A percentile compares a stretch with the other conserved stretches of the same genome.
These are phyloP conservation scores for Pitangus sulphuratus DNA, from an alignment of 2,797 vertebrate species.

Conservation along the genomic window DNA sequence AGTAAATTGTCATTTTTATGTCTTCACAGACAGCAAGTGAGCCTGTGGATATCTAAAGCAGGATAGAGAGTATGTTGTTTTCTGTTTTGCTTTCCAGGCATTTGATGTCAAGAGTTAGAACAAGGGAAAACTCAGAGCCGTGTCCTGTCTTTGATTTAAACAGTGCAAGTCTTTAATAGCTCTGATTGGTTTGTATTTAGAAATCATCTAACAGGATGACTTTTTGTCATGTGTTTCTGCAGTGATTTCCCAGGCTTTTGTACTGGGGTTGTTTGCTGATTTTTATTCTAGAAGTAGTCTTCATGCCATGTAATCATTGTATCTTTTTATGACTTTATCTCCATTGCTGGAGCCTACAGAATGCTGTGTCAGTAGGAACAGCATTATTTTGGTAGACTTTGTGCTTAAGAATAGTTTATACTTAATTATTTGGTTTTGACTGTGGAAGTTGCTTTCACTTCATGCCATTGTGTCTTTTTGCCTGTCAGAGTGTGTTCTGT, in stretches of 20 bases:
- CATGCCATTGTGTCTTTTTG: not conserved
- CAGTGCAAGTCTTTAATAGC: not conserved
- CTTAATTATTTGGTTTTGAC: not conserved
- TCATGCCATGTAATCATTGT: not conserved
- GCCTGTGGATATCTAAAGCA: not conserved
- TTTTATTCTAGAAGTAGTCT: constrained; percentile 5
- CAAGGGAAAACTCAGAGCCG: not conserved
- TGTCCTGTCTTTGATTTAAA: not conserved
- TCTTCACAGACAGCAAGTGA: not conserved
- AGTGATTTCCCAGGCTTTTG: not conserved
- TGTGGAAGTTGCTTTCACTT: not conserved
- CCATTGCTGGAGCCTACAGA: not conserved
- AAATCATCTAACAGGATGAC: not conserved
- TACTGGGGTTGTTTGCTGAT: not conserved
- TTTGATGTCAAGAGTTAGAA: constrained; percentile 19
- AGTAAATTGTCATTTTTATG: constrained; percentile 25
- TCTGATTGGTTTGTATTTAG: constrained; percentile 4
- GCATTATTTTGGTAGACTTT: not conserved
- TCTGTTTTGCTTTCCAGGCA: constrained; percentile 38
- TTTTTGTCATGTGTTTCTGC: rapidly evolving
- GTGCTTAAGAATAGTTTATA: not conserved
- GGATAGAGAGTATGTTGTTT: not conserved
- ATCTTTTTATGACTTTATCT: not conserved
- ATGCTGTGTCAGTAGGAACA: not conserved
- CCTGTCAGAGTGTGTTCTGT: not conserved